A percentile compares a stretch with the other conserved stretches of the same genome.
Evolutionary conservation across 2,888 invertebrate species (phyloP).

Genomic region (Amphiduros pacificus): DNA sequence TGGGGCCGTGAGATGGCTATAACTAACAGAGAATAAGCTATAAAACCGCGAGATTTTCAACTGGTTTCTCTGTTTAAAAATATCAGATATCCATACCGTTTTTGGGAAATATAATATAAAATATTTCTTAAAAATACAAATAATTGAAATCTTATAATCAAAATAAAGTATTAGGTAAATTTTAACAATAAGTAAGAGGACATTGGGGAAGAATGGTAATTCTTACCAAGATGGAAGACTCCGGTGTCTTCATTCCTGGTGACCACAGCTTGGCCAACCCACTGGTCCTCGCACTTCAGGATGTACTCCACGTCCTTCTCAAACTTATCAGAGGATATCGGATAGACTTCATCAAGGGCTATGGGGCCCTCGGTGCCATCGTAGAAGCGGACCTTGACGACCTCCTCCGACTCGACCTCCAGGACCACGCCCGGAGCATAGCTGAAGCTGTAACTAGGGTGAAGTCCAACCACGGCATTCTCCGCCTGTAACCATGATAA

Average conservation of each 20-base stretch:
- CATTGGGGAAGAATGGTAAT: neutral
- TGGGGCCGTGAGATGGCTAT: too few species aligned
- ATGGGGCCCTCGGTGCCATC: conserved; percentile 38
- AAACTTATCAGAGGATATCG: conserved; percentile 38
- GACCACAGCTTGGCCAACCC: conserved; percentile 46
- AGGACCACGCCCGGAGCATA: conserved; percentile 49
- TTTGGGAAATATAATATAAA: too few species aligned
- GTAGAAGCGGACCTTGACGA: conserved; percentile 41
- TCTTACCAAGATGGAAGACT: conserved; percentile 39
- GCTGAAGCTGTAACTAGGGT: conserved; percentile 45
- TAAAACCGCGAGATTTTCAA: too few species aligned
- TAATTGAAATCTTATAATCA: too few species aligned
- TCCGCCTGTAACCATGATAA: conserved; percentile 31
- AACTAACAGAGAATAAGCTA: too few species aligned
- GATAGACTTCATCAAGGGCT: conserved; percentile 40
- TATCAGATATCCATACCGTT: too few species aligned
- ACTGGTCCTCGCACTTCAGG: conserved; percentile 38
- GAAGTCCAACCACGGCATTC: conserved; percentile 43
- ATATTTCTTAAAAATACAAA: too few species aligned
- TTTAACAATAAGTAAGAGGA: too few species aligned
- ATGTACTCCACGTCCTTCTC: conserved; percentile 46
- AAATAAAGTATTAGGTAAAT: too few species aligned
- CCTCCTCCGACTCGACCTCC: conserved; percentile 28
- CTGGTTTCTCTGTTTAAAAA: too few species aligned
- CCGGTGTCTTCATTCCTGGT: conserved; percentile 44